Percentiles rank a stretch among this genome's conserved stretches.
phyloP scores from a whole-genome alignment of 2,113 vertebrate genomes.

The Chaetodon auriga region DNA sequence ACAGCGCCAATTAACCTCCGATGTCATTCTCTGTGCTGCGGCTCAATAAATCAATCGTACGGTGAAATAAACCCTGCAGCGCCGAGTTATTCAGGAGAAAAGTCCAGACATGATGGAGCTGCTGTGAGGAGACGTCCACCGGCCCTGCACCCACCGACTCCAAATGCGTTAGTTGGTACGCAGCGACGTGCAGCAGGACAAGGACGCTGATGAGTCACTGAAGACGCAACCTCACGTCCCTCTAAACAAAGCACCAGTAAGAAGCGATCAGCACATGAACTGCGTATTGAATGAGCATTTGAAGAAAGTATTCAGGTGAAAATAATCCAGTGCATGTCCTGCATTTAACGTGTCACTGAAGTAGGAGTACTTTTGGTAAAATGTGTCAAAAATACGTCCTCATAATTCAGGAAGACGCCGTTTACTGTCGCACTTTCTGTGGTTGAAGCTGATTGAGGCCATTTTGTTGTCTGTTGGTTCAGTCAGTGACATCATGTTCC shows the following conservation, averaged over 20 bases:
- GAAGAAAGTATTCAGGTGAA: too few relatives aligned
- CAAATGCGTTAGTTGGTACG: too few relatives aligned
- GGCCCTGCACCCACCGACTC: background rate
- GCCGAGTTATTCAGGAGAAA: conserved; percentile 37
- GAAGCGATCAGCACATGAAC: too few relatives aligned
- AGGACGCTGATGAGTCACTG: too few relatives aligned
- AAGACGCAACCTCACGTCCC: too few relatives aligned
- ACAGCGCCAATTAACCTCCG: conserved; percentile 62
- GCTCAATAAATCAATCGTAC: conserved; percentile 63
- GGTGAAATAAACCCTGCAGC: conserved; percentile 49
- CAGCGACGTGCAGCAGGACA: too few relatives aligned
- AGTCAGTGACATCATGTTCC: background rate
- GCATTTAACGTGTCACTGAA: background rate
- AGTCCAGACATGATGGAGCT: conserved; percentile 17
- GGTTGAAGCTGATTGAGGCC: background rate
- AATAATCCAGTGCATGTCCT: background rate
- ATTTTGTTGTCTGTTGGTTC: background rate
- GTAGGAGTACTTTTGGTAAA: background rate
- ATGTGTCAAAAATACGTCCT: background rate
- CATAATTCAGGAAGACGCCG: background rate
- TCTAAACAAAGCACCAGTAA: too few relatives aligned
- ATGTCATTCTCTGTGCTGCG: conserved; percentile 46
- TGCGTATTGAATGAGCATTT: too few relatives aligned
- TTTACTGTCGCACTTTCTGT: background rate
- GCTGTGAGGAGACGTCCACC: conserved; percentile 20